phyloP scores from a whole-genome alignment of 2,113 vertebrate species.

The Crotalus viridis region DNA sequence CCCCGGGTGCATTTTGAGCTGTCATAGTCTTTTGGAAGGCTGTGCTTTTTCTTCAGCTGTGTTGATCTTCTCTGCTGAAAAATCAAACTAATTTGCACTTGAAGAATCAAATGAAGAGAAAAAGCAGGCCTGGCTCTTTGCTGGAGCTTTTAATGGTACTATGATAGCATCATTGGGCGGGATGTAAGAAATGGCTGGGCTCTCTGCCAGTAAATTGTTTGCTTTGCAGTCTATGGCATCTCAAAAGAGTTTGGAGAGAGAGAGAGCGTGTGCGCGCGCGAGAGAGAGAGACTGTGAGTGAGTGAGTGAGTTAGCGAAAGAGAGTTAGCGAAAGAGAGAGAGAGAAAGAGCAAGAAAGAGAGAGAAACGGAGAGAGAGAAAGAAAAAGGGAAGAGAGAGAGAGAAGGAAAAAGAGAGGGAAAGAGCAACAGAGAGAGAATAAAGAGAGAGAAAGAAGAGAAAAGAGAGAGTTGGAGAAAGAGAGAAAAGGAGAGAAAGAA shows the following conservation, averaged over 20 bases:
- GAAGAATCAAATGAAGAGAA: not conserved
- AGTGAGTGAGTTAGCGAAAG: not conserved
- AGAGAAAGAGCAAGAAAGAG: not conserved
- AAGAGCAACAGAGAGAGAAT: too few species aligned
- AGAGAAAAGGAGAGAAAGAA: too few species aligned
- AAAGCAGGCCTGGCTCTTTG: not conserved
- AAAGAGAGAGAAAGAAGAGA: too few species aligned
- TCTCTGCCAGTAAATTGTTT: not conserved
- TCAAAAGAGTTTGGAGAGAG: not conserved
- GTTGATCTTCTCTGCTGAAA: not conserved
- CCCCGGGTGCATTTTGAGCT: not conserved
- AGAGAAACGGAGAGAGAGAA: not conserved
- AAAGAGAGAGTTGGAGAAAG: fast-evolving
- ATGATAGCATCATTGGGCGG: not conserved
- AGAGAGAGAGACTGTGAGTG: not conserved
- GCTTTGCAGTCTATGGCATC: not conserved
- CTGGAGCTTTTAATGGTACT: not conserved
- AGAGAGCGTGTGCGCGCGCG: not conserved
- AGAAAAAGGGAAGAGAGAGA: not conserved
- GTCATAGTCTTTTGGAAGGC: not conserved
- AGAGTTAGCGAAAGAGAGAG: fast-evolving
- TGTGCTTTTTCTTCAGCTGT: not conserved
- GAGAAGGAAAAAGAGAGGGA: not conserved
- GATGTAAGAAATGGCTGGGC: not conserved
- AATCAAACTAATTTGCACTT: not conserved